Evolutionary conservation across 1,140 invertebrate species (phyloP).

Genomic region (Camponotus vicinus): DNA sequence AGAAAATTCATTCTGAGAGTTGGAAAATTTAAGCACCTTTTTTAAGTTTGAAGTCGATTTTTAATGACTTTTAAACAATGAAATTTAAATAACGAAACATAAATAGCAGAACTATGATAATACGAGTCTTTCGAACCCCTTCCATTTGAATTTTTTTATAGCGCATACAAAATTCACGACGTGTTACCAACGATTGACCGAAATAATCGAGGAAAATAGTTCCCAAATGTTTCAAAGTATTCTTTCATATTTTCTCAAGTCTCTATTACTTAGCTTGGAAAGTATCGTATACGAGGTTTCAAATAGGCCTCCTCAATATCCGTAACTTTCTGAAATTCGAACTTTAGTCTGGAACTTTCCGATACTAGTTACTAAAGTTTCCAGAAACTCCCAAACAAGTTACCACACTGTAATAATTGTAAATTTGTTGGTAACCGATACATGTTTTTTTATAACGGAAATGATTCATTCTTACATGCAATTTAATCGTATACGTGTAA

Average conservation of each 20-base stretch:
- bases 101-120: background rate
- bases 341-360: conserved; percentile 44
- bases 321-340: conserved; percentile 55
- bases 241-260: conserved; percentile 4
- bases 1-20: too few relatives aligned
- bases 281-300: conserved; percentile 4
- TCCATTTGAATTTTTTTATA: background rate
- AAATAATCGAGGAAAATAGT: background rate
- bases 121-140: background rate
- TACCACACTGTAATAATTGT: conserved; percentile 48
- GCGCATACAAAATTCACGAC: too few relatives aligned
- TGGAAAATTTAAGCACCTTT: too few relatives aligned
- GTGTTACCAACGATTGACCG: background rate
- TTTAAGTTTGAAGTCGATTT: too few relatives aligned
- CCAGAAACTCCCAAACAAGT: conserved; percentile 39
- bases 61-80: too few relatives aligned
- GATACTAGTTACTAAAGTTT: conserved; percentile 45
- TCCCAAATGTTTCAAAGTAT: background rate
- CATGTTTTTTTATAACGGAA: background rate
- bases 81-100: background rate
- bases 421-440: conserved; percentile 45
- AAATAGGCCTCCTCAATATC: conserved; percentile 44
- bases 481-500: background rate
- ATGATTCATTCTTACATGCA: background rate
- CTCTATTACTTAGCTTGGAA: conserved; percentile 3